Conservation (phyloP, 1,140 invertebrate genomes). For the Drosophila takahashii region DNA sequence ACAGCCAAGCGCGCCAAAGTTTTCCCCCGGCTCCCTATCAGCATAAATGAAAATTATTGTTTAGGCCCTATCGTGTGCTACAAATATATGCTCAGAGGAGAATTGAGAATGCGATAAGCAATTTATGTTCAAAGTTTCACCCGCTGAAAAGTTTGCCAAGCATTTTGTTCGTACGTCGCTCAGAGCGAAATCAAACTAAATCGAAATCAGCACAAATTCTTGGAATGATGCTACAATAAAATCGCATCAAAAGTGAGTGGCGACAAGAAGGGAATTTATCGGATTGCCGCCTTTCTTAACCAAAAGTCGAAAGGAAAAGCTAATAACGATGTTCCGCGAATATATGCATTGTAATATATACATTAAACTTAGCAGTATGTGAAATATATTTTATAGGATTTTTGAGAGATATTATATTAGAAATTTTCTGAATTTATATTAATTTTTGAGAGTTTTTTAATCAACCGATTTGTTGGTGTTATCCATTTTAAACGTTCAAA, state of each 20-base stretch:
- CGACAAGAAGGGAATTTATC: constrained; percentile 27
- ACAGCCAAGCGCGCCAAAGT: constrained; percentile 42
- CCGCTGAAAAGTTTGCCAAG: constrained; percentile 62
- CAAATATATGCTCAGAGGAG: constrained; percentile 6
- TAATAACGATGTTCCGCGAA: not conserved
- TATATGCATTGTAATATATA: too few relatives aligned
- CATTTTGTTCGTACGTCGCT: constrained; percentile 36
- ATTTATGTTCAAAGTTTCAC: constrained; percentile 73
- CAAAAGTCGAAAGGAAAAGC: not conserved
- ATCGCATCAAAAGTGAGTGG: constrained; percentile 35
- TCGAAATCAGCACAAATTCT: constrained; percentile 67
- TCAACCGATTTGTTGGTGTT: too few relatives aligned
- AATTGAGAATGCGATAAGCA: constrained; percentile 64
- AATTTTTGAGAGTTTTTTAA: too few relatives aligned
- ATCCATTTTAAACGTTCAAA: too few relatives aligned
- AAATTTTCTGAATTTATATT: too few relatives aligned
- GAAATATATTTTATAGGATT: too few relatives aligned
- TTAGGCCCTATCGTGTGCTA: constrained; percentile 22
- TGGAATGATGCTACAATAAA: constrained; percentile 67
- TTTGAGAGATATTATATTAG: too few relatives aligned
- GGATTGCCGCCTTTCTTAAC: constrained; percentile 24
- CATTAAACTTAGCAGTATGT: too few relatives aligned
- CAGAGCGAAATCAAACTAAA: constrained; percentile 70
- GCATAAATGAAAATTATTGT: constrained; percentile 67
- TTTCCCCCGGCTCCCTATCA: not conserved